Base-by-base conservation (phyloP, 2,888 invertebrate genomes). In the Drosophila mettleri region DNA sequence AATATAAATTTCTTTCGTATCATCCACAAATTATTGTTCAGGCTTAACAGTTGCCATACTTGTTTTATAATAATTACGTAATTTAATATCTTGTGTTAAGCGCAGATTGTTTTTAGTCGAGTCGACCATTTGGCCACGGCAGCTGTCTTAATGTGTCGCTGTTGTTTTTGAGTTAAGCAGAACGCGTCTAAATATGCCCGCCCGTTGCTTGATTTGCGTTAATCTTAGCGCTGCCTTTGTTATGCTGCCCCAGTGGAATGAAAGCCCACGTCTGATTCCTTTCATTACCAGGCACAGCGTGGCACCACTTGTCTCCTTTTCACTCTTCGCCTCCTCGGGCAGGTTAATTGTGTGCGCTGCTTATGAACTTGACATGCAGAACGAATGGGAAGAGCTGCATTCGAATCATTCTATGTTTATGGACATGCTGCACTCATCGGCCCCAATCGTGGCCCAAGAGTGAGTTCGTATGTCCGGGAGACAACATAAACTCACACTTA, bases 401-500 rank as follows among this genome's bases (percentile, higher is more conserved):
- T 27, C 31, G 39, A 52, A 43, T 60, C 53, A 27, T 51, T 46
- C 54, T 70, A 45, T 70, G 51, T 57, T 51, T 69, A 64, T 72
- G 63, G 63, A 39, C 55, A 53, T 36, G 59, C 46, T 65, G 69
- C 46, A 62, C 43, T 48, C 53, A 57, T 62, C 59, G 65, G 48
- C 46, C 41, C 38, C 62, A 59, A 54, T 58, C 67, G 48, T 8
- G 41, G 12, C 12, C 12, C 8, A n/a, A 12, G 43, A 22, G 41
- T 10, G 41, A 14, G 43, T 55, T 41, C 48, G 31, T 31, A 29
- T 27, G 57, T 38, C 29, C 62, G 45, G 29, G 60, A 43, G 65
- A 69, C 63, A 55, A 71, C 80, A 86, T 84, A 85, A 85, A 80
- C 83, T 86, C 81, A 86, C 86, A 86, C 86, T 82, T 84, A 79